Evolutionary conservation across 2,888 invertebrate species (phyloP), one percentile per base, ranked within the genome.

Genomic region (Tiphia femorata): DNA sequence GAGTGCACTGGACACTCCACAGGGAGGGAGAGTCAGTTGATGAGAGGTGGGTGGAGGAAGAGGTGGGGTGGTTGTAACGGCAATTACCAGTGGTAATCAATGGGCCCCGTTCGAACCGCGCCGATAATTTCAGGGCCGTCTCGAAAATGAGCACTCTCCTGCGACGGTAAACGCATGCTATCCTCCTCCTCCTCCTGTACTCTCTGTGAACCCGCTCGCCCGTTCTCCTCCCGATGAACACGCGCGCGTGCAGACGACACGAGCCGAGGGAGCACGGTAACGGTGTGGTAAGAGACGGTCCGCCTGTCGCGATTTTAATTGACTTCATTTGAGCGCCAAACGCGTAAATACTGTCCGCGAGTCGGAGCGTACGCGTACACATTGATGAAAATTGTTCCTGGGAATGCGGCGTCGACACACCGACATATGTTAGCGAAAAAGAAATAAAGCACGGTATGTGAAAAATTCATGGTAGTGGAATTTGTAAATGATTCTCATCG

Each of bases 21-120:
- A 12, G 44, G 50, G 44, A 50, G 41, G 27, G 37, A 47, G 52
- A 40, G 48, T 5, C 33, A 12, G 46, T n/a, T 21, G 44, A n/a
- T 37, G 49, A 40, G 30, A 21, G 2, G 30, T 41, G 17, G 27
- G 40, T 16, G 56, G 40, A 47, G 7, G 49, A 44, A 42, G 50
- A 38, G 48, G 62, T 33, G 51, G 46, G 58, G 64, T 50, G 42
- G 57, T 58, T 59, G 70, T 70, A 72, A 72, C 72, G 72, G 71
- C 72, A 78, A 79, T 78, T 78, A 76, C 67, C 64, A 66, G 70
- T 69, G 67, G 70, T 79, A 76, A 79, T 79, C 79, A 77, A 79
- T 79, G 76, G 76, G 68, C 68, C 66, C 66, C 62, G 72, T 67
- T 69, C 65, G 56, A 65, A 69, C 64, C 65, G 62, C 61, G 65